These are phyloP conservation scores for Rhizomys pruinosus DNA, from an alignment of 2,113 vertebrate genomes.

Conservation along the genomic window DNA sequence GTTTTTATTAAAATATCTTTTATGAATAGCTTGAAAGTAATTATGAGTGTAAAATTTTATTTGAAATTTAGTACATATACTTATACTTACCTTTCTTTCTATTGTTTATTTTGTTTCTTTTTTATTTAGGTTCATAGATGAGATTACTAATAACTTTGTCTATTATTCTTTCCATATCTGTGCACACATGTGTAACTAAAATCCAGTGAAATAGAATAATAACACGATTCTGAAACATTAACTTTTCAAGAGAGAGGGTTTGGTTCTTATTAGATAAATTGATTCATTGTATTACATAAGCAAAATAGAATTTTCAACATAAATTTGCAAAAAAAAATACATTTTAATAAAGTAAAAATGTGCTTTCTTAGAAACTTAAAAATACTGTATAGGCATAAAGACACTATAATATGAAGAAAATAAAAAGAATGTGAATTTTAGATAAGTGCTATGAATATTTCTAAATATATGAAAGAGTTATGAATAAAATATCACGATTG, in stretches of 20 bases:
- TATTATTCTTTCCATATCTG: background rate
- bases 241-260: background rate
- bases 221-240: background rate
- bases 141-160: background rate
- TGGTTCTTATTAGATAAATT: constrained; percentile 25
- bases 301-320: background rate
- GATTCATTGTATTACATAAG: constrained; percentile 1
- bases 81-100: constrained; percentile 6
- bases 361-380: background rate
- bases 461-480: background rate
- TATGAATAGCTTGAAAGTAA: background rate
- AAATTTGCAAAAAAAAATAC: background rate
- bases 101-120: background rate
- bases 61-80: background rate
- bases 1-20: background rate
- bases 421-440: background rate
- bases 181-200: background rate
- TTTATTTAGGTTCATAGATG: background rate
- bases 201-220: background rate
- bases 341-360: constrained; percentile 26
- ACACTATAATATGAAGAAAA: background rate
- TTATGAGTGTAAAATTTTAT: background rate
- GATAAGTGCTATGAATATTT: background rate
- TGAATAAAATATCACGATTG: background rate
- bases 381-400: background rate